These are phyloP conservation scores for Campylomormyrus numenius DNA, from an alignment of 2,113 vertebrate species.

Conservation along the genomic window DNA sequence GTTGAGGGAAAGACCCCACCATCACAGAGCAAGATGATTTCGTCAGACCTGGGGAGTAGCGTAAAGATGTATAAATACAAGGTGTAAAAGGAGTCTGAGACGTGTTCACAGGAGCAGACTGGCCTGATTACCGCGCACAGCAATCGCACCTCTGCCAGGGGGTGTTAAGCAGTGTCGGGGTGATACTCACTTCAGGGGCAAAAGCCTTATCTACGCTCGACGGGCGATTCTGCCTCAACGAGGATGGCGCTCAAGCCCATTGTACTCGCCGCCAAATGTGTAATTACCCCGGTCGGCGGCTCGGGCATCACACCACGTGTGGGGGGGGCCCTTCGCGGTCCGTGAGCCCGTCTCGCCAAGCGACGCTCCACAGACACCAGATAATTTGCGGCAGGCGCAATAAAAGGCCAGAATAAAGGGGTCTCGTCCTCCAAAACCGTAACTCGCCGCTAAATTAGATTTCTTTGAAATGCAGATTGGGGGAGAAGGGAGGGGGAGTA, in stretches of 20 bases:
- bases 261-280: conserved; percentile 91
- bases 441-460: conserved; percentile 97
- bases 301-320: conserved; percentile 91
- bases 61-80: neutral
- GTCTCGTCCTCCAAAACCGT: conserved; percentile 78
- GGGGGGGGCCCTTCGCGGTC: conserved; percentile 87
- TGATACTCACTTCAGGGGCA: conserved; percentile 59
- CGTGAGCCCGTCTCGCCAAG: conserved; percentile 65
- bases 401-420: conserved; percentile 94
- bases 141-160: conserved; percentile 59
- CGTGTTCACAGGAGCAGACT: neutral
- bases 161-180: conserved; percentile 54
- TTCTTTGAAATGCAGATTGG: conserved; percentile 99
- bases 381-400: conserved; percentile 99
- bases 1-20: neutral
- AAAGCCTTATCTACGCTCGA: conserved; percentile 73
- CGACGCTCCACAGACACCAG: conserved; percentile 92
- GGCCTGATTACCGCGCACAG: conserved; percentile 70
- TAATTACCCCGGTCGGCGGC: conserved; percentile 96
- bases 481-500: conserved; percentile 83
- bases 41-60: neutral
- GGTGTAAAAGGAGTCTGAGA: neutral
- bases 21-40: neutral
- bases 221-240: conserved; percentile 80
- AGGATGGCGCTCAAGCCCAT: conserved; percentile 83